These are phyloP conservation scores for Dryoscopus gambensis DNA, from an alignment of 2,113 vertebrate genomes.

Conservation along the genomic window DNA sequence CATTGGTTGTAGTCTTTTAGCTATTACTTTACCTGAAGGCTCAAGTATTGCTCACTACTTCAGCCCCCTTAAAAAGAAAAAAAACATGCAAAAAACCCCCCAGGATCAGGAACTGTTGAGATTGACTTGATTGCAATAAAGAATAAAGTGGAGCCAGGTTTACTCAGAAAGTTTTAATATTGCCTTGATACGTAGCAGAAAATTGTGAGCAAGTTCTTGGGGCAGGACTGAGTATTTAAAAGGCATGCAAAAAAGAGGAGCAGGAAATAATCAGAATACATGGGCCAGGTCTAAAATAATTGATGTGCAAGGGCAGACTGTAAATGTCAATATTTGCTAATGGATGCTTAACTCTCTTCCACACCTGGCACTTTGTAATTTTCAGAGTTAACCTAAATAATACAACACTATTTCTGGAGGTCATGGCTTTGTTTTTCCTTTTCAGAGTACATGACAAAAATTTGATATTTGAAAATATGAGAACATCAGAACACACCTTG, in stretches of 20 bases:
- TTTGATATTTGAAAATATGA: background rate
- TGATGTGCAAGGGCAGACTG: background rate
- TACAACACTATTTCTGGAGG: background rate
- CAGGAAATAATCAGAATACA: background rate
- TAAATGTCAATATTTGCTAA: background rate
- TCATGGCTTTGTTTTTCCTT: background rate
- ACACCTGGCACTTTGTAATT: background rate
- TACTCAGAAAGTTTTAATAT: background rate
- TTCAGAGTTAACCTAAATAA: background rate
- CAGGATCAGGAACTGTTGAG: background rate
- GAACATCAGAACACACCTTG: background rate
- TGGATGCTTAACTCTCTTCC: background rate
- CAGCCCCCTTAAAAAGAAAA: background rate
- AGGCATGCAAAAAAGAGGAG: background rate
- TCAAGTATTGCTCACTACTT: background rate
- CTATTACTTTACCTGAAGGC: background rate
- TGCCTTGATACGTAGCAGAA: background rate
- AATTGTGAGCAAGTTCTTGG: background rate
- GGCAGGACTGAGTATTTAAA: background rate
- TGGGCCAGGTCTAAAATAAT: background rate
- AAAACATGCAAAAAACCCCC: fast-evolving
- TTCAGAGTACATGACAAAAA: background rate
- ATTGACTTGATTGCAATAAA: background rate
- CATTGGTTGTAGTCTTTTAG: background rate
- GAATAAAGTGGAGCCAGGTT: background rate